phyloP scores from a whole-genome alignment of 1,140 invertebrate species.

The Campodea augens region DNA sequence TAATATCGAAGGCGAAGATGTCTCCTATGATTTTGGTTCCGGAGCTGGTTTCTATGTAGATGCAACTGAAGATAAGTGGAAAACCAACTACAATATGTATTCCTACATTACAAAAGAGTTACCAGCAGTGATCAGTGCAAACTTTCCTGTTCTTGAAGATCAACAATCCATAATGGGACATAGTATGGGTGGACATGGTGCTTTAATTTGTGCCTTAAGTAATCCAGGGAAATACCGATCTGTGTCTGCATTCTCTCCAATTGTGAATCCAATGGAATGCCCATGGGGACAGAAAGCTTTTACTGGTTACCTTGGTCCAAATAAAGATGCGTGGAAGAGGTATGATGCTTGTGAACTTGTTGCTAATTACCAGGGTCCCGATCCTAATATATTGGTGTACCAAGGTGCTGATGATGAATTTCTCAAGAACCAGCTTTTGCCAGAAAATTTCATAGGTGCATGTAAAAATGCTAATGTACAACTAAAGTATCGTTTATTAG shows the following conservation, averaged over 20 bases:
- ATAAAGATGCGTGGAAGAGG: constrained; percentile 45
- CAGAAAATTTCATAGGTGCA: constrained; percentile 62
- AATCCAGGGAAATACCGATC: constrained; percentile 77
- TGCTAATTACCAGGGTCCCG: constrained; percentile 65
- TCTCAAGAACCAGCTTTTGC: constrained; percentile 53
- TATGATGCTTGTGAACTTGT: constrained; percentile 80
- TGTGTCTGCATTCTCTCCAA: constrained; percentile 93
- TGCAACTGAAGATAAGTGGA: constrained; percentile 79
- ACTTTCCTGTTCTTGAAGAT: constrained; percentile 40
- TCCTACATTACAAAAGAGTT: constrained; percentile 88
- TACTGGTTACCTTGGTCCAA: constrained; percentile 59
- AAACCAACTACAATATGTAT: constrained; percentile 87
- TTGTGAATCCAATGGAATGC: constrained; percentile 67
- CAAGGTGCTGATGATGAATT: constrained; percentile 78
- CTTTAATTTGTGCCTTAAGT: constrained; percentile 74
- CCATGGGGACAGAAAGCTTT: constrained; percentile 83
- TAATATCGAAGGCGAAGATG: constrained; percentile 74
- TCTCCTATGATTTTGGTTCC: constrained; percentile 81
- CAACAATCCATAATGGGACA: constrained; percentile 70
- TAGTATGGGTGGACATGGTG: constrained; percentile 95
- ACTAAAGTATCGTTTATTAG: constrained; percentile 53
- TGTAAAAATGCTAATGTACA: constrained; percentile 47
- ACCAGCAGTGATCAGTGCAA: constrained; percentile 48
- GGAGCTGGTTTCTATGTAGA: constrained; percentile 94
- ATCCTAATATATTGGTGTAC: constrained; percentile 69